Conservation (phyloP, 2,797 vertebrate species). For the Neosilurus hyrtlii region DNA sequence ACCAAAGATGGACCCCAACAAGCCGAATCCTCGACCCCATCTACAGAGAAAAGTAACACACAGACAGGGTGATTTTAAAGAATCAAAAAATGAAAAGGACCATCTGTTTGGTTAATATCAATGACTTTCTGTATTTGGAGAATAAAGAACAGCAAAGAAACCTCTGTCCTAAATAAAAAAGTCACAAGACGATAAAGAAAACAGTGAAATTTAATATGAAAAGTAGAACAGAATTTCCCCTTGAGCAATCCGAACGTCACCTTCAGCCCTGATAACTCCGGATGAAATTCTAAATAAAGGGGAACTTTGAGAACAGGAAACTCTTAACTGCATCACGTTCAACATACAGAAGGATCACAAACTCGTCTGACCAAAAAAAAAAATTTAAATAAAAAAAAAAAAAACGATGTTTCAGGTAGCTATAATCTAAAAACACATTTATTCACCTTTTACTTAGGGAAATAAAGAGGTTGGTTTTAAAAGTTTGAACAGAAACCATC, state of each 20-base stretch:
- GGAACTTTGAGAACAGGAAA: background rate
- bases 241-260: background rate
- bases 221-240: slow-evolving; percentile 12
- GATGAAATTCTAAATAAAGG: background rate
- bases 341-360: background rate
- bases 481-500: too few relatives aligned
- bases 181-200: slow-evolving; percentile 26
- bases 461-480: too few relatives aligned
- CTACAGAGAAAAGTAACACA: slow-evolving; percentile 63
- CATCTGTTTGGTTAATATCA: background rate
- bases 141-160: slow-evolving; percentile 8
- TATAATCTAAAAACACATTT: too few relatives aligned
- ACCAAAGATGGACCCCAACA: slow-evolving; percentile 96
- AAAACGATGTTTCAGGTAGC: too few relatives aligned
- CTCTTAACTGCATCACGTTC: background rate
- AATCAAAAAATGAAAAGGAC: background rate
- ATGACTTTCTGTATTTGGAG: background rate
- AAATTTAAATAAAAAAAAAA: too few relatives aligned
- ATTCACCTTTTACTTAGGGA: too few relatives aligned
- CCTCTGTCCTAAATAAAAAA: slow-evolving; percentile 30
- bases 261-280: slow-evolving; percentile 26
- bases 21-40: slow-evolving; percentile 98
- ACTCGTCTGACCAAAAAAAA: too few relatives aligned
- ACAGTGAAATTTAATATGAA: slow-evolving; percentile 8
- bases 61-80: background rate